Conservation (phyloP, 2,888 invertebrate species). For the Adela reaumurella region DNA sequence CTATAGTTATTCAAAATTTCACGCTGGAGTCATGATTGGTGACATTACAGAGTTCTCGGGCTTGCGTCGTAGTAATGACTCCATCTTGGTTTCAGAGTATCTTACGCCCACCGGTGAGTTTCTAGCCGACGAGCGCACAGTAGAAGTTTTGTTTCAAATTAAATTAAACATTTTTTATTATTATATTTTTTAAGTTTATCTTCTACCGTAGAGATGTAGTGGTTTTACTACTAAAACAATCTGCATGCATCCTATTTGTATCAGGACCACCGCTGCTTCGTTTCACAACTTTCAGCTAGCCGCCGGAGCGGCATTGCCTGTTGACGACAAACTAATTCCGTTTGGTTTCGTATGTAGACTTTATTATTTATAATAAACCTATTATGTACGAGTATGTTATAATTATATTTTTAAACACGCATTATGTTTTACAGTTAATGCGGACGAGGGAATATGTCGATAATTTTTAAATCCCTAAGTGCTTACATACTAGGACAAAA, state of each 20-base stretch:
- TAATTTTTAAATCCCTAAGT: no score
- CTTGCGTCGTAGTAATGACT: constrained; percentile 45
- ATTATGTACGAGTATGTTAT: no score
- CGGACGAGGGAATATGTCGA: no score
- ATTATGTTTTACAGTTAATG: no score
- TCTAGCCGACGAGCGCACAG: constrained; percentile 33
- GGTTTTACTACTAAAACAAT: not conserved
- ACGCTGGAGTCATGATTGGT: constrained; percentile 47
- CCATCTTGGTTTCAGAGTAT: constrained; percentile 57
- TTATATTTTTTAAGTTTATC: not conserved
- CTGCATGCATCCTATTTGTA: constrained; percentile 2
- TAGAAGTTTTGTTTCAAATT: constrained; percentile 12
- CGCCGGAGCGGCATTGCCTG: no score
- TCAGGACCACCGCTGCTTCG: no score
- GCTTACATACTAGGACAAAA: no score
- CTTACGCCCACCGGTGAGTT: constrained; percentile 56
- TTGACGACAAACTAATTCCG: no score
- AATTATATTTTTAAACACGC: no score
- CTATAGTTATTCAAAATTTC: constrained; percentile 27
- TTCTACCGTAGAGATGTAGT: constrained; percentile 1
- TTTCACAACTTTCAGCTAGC: no score
- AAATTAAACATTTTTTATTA: not conserved
- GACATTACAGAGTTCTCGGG: constrained; percentile 24
- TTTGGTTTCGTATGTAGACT: no score
- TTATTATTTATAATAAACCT: no score